phyloP scores from a whole-genome alignment of 2,888 invertebrate species.

The Salticus scenicus region DNA sequence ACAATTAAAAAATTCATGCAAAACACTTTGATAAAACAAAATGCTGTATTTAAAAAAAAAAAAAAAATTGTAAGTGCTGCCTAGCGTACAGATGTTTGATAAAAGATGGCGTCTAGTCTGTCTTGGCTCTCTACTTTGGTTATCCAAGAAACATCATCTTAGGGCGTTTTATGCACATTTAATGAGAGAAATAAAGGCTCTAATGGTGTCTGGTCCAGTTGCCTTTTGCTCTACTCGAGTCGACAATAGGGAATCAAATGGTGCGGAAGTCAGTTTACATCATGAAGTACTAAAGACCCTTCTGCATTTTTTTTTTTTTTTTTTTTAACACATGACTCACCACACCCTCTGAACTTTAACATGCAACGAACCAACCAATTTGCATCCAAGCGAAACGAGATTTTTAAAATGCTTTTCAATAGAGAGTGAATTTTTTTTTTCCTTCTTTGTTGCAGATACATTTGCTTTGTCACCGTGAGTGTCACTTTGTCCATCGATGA shows the following conservation, averaged over 20 bases:
- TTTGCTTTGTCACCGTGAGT: background rate
- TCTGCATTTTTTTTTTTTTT: background rate
- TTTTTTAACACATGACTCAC: background rate
- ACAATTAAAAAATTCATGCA: no score
- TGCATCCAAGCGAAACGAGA: conserved; percentile 10
- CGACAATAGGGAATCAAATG: conserved; percentile 49
- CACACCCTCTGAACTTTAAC: background rate
- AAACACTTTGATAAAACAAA: no score
- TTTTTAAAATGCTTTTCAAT: conserved; percentile 14
- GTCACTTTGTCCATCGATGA: background rate
- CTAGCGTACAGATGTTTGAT: no score
- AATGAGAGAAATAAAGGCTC: conserved; percentile 54
- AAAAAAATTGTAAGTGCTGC: no score
- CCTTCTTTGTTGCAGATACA: background rate
- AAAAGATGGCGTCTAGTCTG: background rate
- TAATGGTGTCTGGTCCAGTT: conserved; percentile 62
- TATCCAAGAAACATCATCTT: conserved; percentile 32
- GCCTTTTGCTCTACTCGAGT: conserved; percentile 17
- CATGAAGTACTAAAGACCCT: background rate
- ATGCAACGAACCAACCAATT: background rate
- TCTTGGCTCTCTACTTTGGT: background rate
- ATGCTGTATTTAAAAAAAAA: no score
- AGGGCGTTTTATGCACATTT: conserved; percentile 56
- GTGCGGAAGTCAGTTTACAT: conserved; percentile 7
- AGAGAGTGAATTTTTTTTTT: background rate